Base-by-base conservation (phyloP, 2,113 vertebrate species). In the Trichechus manatus region DNA sequence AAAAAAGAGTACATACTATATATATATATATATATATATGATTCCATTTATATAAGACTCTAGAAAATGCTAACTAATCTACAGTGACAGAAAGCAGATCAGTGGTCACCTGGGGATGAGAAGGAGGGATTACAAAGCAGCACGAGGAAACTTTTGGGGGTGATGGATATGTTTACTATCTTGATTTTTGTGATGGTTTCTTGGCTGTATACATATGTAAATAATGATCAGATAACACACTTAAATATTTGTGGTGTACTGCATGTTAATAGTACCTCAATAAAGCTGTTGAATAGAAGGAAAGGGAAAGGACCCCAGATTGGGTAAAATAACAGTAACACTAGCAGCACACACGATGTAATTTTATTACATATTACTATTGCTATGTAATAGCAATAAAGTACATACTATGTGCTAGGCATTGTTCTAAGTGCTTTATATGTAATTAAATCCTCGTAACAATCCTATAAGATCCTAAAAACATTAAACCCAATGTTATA, bases 251-350 rank as follows among this genome's bases (percentile, higher is more conserved):
- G 72, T 23, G 53, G 39, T 72, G 75, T 85, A 90, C 39, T 66
- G 64, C 68, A 59, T 59, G 80, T 74, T 79, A 53, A 61, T 87
- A 85, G 59, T 72, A 90, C 33, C 63, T 95, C 89, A 90, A 36
- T 83, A 92, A 97, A 93, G 79, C n/a, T 89, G 9, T 87, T 93
- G 72, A 88, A 80, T 56, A 59, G 96, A 90, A 87, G 23, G 74
- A 86, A 86, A 93, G 61, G 59, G 81, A 85, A 93, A 66, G 44
- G 31, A 25, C 27, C 42, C 29, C 53, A 87, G 11, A 66, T 13
- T 77, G 25, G 42, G 89, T 88, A 75, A 90, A 95, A 80, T 66
- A 85, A 94, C 50, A 68, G 31, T 7, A 9, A 63, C 39, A 64
- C 15, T 9, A 33, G 63, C 47, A 86, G 47, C 68, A 92, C 85